phyloP scores from a whole-genome alignment of 2,888 invertebrate species.

The Diplolepis rosae region DNA sequence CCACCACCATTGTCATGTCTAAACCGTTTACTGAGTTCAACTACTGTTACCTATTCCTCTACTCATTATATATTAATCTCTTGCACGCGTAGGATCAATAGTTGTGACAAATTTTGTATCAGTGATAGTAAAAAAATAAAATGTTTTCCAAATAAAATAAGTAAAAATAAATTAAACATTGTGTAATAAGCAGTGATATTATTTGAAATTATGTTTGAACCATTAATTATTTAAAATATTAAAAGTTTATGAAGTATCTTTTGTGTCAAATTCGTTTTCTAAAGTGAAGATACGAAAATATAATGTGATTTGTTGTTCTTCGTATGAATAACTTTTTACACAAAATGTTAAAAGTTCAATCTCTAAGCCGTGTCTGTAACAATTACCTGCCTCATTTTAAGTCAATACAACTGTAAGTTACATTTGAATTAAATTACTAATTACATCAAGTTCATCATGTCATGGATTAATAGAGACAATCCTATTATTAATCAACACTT shows the following conservation, averaged over 20 bases:
- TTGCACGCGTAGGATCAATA: not conserved
- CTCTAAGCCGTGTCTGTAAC: not conserved
- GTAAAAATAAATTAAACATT: not conserved
- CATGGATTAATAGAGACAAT: not conserved
- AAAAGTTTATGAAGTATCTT: not conserved
- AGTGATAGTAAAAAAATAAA: not conserved
- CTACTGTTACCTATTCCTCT: not conserved
- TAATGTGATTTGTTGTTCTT: not conserved
- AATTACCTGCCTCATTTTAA: not conserved
- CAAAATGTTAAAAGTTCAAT: constrained; percentile 14
- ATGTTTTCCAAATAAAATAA: not conserved
- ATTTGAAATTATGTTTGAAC: no score
- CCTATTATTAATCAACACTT: not conserved
- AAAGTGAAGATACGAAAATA: not conserved
- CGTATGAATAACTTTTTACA: not conserved
- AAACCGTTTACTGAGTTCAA: not conserved
- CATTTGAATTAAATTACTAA: constrained; percentile 14
- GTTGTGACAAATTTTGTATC: not conserved
- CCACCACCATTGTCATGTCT: not conserved
- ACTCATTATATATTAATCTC: constrained; percentile 8
- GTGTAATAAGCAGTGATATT: not conserved
- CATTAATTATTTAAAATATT: no score
- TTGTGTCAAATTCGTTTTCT: not conserved
- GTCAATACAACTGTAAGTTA: constrained; percentile 18
- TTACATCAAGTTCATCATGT: not conserved